Evolutionary conservation across 2,888 invertebrate species (phyloP), one percentile per base, ranked within the genome.

Genomic region (Patella caerulea): DNA sequence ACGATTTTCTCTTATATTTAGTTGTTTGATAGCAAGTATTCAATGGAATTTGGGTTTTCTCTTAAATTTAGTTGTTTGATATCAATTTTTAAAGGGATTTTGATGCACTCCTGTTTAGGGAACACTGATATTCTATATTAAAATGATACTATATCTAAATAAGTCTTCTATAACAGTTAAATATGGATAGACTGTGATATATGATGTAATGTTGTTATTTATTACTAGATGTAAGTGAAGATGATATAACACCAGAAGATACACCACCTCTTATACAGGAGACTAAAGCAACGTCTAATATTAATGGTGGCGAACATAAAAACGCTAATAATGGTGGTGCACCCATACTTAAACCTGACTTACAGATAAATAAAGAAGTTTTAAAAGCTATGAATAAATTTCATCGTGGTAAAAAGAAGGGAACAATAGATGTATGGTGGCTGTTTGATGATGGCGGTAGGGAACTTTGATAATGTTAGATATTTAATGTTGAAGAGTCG

Each of bases 361-460:
- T 65, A 65, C 65, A 71, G 29, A 74, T 80, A 17, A 78, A 76
- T 71, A 80, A 74, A 17, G 76, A 83, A 74, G 81, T 82, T 15
- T 55, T 82, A 17, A 81, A 79, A 52, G 77, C 81, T 70, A 81
- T 82, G 79, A 83, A 83, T 75, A 82, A 78, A 55, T 87, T 86
- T 72, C 81, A 83, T n/a, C 71, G 79, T 24, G 82, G 83, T 54
- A 83, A 96, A 88, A 94, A 95, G 84, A 95, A 95, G 89, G 96
- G 96, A 34, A 95, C 96, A 11, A 97, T 98, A 83, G 98, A 98
- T 92, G 97, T 98, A 15, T 98, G 97, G 97, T 98, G 98, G 98
- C 93, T 98, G 0, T 98, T 97, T 89, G 98, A 98, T 88, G 98
- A 98, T 89, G 98, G 98, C 91, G 97, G 97, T 97, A 92, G 92